Evolutionary conservation across 2,113 vertebrate species (phyloP), one percentile per base, ranked within the genome.

Genomic region (Hystrix brachyura): DNA sequence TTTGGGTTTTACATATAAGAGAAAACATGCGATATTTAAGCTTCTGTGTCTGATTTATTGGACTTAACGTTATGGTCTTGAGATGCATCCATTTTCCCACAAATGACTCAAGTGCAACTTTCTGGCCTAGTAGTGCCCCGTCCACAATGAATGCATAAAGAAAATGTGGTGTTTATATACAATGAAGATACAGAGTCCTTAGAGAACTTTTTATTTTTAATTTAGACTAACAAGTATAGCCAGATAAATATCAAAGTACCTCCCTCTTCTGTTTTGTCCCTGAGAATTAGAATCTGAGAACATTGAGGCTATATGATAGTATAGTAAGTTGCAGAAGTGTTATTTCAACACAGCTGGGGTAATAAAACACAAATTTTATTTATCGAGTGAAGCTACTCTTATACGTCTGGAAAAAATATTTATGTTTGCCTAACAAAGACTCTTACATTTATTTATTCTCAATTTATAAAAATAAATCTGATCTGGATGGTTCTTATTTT

Each of bases 401-500:
- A 27, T 43, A 53, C 43, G 53, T 48, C 34, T 81, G 43, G 72
- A 43, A 83, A 87, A 57, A 19, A 29, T 90, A 48, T 72, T 86
- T 91, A n/a, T 74, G 6, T 32, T 85, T 94, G 17, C 3, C 12
- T 91, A 65, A 57, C 81, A 92, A 64, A 87, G 25, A 10, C 9
- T 76, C 88, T 43, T 74, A 46, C 0, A 80, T 69, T 91, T 83
- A 62, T 86, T 60, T 59, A 55, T 83, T 83, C 90, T 84, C 18
- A 86, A 72, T 3, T 79, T 89, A 14, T 89, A 86, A 67, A 88
- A 65, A 90, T 59, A 83, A 94, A 92, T 87, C 48, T 71, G 48
- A 95, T 7, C 71, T 74, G 71, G 14, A 19, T 67, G 25, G 14
- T 72, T 91, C 64, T 78, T 91, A 38, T 62, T 80, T 72, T 82